A percentile compares a stretch with the other conserved stretches of the same genome.
These are phyloP conservation scores for Gymnopithys bicolor DNA, from an alignment of 2,797 vertebrate genomes.

Conservation along the genomic window DNA sequence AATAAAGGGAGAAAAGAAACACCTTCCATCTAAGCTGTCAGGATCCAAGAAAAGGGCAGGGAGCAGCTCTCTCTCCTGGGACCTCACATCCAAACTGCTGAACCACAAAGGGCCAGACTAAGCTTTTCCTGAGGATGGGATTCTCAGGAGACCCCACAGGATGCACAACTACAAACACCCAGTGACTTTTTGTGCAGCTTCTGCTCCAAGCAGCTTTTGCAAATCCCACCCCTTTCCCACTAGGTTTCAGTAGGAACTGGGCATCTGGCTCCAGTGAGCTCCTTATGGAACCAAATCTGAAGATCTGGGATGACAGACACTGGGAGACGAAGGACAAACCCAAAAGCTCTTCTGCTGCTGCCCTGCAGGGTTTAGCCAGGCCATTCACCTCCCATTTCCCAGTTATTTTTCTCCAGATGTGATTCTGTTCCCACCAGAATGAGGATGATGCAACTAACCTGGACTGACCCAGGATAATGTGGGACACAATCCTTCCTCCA, in stretches of 20 bases:
- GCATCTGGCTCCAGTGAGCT: neutral
- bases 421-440: neutral
- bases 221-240: neutral
- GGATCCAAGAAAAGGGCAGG: neutral
- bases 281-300: neutral
- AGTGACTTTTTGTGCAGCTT: neutral
- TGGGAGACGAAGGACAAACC: neutral
- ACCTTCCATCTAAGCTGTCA: neutral
- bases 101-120: neutral
- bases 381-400: neutral
- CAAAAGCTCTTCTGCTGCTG: neutral
- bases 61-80: neutral
- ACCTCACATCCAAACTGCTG: neutral
- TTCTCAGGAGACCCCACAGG: neutral
- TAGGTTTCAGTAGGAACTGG: neutral
- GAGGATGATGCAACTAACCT: neutral
- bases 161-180: accelerated
- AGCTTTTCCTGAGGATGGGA: neutral
- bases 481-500: neutral
- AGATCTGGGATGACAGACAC: neutral
- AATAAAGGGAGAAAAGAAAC: neutral
- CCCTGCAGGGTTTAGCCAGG: neutral
- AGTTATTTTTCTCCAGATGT: neutral
- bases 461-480: accelerated
- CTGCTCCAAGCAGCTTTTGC: neutral